Percentiles rank a stretch among this genome's conserved stretches.
Conservation (phyloP, 2,888 invertebrate genomes). For the Hemicrepidius hirtus region DNA sequence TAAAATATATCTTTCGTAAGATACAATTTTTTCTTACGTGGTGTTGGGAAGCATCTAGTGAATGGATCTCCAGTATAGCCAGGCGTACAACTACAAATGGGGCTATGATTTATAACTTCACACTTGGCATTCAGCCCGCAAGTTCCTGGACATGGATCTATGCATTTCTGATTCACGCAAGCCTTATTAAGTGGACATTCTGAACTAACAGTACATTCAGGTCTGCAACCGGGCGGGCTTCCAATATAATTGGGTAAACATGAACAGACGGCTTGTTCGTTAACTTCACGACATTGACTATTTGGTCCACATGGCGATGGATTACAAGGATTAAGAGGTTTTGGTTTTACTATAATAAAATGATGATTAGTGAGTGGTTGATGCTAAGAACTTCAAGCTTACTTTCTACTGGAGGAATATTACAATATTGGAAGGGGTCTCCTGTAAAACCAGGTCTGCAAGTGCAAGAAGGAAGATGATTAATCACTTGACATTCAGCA, state of each 20-base stretch:
- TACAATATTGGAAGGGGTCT: conserved; percentile 83
- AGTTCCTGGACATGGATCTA: conserved; percentile 74
- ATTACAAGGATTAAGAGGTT: conserved; percentile 76
- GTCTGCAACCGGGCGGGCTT: conserved; percentile 75
- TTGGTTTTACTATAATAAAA: conserved; percentile 33
- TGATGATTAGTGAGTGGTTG: not conserved
- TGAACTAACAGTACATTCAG: conserved; percentile 73
- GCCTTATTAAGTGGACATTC: conserved; percentile 73
- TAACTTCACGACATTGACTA: conserved; percentile 72
- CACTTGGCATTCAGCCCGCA: conserved; percentile 75
- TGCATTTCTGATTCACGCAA: conserved; percentile 74
- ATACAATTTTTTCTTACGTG: conserved; percentile 42
- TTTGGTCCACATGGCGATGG: conserved; percentile 81
- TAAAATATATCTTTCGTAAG: not conserved
- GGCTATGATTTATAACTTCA: conserved; percentile 74
- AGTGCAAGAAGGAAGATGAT: conserved; percentile 81
- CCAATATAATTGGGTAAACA: conserved; percentile 73
- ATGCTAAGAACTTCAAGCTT: conserved; percentile 62
- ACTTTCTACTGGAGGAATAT: conserved; percentile 70
- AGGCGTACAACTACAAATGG: conserved; percentile 78
- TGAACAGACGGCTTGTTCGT: conserved; percentile 77
- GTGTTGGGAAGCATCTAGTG: conserved; percentile 68
- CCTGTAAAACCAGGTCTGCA: conserved; percentile 85
- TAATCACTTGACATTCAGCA: conserved; percentile 82
- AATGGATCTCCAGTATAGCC: conserved; percentile 83